Conservation (phyloP, 53 echinoderm and acorn worm species). For the Paracentrotus lividus region DNA sequence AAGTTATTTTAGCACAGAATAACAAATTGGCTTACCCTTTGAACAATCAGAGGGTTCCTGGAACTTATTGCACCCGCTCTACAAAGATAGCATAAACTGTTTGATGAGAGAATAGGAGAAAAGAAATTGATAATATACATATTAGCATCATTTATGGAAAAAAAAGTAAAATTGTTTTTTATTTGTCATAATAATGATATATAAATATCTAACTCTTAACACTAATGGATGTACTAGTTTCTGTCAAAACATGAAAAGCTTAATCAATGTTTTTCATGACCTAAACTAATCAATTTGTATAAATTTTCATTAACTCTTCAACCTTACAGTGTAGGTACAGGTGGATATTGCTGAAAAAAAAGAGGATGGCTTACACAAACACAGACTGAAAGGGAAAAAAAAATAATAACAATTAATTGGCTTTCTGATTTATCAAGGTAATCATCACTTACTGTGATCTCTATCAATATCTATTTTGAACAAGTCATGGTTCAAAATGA, state of each 20-base stretch:
- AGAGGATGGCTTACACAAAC: neutral
- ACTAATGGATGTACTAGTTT: no score
- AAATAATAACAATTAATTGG: neutral
- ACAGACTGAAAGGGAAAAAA: neutral
- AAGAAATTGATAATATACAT: neutral
- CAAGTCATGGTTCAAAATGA: neutral
- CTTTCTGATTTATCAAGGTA: neutral
- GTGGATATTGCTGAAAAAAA: neutral
- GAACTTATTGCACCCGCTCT: conserved; percentile 90
- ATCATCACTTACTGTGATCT: neutral
- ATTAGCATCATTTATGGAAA: neutral
- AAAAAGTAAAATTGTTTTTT: no score
- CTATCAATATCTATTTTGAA: neutral
- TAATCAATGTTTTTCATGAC: no score
- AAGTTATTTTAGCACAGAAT: no score
- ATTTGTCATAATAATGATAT: no score
- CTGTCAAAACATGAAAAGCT: no score
- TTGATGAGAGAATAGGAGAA: conserved; percentile 9
- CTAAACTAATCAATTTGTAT: no score
- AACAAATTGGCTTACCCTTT: conserved; percentile 82
- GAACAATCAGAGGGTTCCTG: conserved; percentile 82
- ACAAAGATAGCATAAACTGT: conserved; percentile 91
- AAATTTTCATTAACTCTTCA: neutral
- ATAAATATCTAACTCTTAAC: no score
- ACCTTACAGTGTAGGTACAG: neutral